Evolutionary conservation across 2,113 vertebrate genomes (phyloP).

Genomic region (Pungitius pungitius): DNA sequence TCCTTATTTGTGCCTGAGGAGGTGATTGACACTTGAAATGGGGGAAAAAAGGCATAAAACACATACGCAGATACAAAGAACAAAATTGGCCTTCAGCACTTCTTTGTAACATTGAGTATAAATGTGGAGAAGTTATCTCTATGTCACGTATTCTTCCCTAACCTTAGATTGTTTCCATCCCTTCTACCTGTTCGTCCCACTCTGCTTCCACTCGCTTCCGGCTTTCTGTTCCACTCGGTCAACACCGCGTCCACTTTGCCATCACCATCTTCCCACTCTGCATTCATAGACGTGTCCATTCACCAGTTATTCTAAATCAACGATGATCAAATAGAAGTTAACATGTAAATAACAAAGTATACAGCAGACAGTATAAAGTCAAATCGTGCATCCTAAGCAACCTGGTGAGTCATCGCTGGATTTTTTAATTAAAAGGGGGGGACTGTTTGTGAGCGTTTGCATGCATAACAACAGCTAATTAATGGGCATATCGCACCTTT

Average conservation of each 20-base stretch:
- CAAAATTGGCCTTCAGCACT: slow-evolving; percentile 2
- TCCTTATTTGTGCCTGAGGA: neutral
- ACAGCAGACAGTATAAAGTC: neutral
- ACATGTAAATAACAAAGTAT: too few species aligned
- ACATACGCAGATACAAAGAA: neutral
- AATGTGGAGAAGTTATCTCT: slow-evolving; percentile 14
- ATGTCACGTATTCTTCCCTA: too few species aligned
- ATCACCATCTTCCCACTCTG: neutral
- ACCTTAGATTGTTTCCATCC: too few species aligned
- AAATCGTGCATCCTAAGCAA: neutral
- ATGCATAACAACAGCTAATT: neutral
- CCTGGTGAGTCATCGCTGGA: too few species aligned
- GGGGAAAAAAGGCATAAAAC: neutral
- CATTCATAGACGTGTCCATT: neutral
- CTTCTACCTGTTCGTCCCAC: too few species aligned
- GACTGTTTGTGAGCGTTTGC: neutral
- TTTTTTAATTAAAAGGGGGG: neutral
- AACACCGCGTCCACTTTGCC: neutral
- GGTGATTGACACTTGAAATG: neutral
- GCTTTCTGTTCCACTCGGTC: too few species aligned
- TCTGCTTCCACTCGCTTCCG: too few species aligned
- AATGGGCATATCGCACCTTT: neutral
- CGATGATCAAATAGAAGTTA: neutral
- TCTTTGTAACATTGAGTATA: neutral
- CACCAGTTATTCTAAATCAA: neutral